Evolutionary conservation across 1,140 invertebrate genomes (phyloP).

Genomic region (Trinorchestia longiramus): DNA sequence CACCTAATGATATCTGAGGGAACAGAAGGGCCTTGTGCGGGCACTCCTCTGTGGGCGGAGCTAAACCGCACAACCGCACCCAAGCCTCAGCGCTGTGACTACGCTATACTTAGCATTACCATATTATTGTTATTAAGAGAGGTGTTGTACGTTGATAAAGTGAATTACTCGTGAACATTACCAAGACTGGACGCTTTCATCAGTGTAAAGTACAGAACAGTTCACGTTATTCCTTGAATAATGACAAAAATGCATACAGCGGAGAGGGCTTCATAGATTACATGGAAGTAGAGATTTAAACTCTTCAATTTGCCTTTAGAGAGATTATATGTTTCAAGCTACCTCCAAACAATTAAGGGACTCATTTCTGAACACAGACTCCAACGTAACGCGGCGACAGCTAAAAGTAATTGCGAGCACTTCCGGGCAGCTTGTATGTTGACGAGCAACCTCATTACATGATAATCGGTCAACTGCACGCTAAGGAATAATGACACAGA

Average conservation of each 20-base stretch:
- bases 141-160: neutral
- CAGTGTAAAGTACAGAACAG: neutral
- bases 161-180: neutral
- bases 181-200: neutral
- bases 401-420: neutral
- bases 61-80: neutral
- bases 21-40: conserved; percentile 28
- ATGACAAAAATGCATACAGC: neutral
- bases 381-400: neutral
- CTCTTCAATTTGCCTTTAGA: neutral
- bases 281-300: neutral
- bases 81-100: neutral
- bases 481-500: neutral
- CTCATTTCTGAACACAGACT: neutral
- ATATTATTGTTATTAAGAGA: neutral
- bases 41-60: neutral
- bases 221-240: neutral
- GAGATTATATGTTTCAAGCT: neutral
- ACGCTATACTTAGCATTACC: neutral
- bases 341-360: neutral
- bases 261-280: neutral
- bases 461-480: neutral
- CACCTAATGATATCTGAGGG: conserved; percentile 42
- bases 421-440: neutral
- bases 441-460: neutral